These are phyloP conservation scores for Drosophila equinoxialis DNA, from an alignment of 1,140 invertebrate species.

Conservation along the genomic window DNA sequence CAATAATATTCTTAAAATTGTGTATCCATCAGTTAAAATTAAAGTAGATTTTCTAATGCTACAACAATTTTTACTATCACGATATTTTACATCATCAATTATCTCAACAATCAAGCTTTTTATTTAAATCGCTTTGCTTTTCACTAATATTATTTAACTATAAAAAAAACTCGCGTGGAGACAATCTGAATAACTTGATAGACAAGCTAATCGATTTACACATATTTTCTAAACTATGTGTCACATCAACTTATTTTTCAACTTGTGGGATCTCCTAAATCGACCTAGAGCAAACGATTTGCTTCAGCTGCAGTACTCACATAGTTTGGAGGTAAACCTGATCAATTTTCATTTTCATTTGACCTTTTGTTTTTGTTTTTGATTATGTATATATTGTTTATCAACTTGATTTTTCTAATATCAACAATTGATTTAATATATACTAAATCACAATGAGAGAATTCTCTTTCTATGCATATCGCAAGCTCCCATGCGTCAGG, in stretches of 20 bases:
- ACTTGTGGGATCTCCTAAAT: background rate
- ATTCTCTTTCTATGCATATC: background rate
- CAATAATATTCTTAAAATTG: too few species aligned
- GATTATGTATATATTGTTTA: background rate
- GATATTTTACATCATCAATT: too few species aligned
- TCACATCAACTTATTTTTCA: background rate
- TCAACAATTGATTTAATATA: background rate
- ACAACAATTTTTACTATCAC: too few species aligned
- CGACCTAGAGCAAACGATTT: background rate
- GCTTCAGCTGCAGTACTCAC: background rate
- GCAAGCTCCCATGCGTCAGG: background rate
- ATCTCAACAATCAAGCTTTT: too few species aligned
- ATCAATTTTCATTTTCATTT: background rate
- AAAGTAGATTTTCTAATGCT: too few species aligned
- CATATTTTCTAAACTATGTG: background rate
- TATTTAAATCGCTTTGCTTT: too few species aligned
- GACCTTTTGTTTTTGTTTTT: background rate
- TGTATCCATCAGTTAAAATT: too few species aligned
- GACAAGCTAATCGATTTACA: background rate
- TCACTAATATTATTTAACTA: too few species aligned
- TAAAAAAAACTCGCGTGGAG: background rate
- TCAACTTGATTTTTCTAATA: background rate
- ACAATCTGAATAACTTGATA: background rate
- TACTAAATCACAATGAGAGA: background rate
- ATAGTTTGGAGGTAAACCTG: background rate